Percentiles rank a stretch among this genome's conserved stretches.
Evolutionary conservation across 2,888 invertebrate genomes (phyloP).

Genomic region (Hofmannophila pseudospretella): DNA sequence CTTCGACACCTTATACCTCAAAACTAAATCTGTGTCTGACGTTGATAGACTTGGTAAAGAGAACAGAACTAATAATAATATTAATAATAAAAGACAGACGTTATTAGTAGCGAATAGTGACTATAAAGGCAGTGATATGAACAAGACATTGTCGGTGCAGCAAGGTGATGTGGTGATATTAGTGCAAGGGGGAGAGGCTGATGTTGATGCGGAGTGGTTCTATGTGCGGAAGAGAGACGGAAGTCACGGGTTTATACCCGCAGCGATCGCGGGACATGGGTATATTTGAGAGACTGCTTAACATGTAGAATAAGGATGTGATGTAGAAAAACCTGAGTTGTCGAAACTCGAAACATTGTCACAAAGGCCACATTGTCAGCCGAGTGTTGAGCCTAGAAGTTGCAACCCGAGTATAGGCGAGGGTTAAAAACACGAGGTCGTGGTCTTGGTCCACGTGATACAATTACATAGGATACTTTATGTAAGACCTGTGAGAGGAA

Average conservation of each 20-base stretch:
- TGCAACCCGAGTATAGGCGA: too few relatives aligned
- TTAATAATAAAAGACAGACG: conserved; percentile 78
- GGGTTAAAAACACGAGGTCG: too few relatives aligned
- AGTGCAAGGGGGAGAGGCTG: conserved; percentile 68
- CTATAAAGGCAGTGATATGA: conserved; percentile 76
- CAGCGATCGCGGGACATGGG: conserved; percentile 86
- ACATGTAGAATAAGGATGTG: background rate
- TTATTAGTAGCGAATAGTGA: conserved; percentile 84
- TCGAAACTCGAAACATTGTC: too few relatives aligned
- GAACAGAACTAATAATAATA: conserved; percentile 22
- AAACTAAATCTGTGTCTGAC: conserved; percentile 63
- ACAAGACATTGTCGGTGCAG: conserved; percentile 79
- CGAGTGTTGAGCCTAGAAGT: too few relatives aligned
- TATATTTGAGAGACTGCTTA: conserved; percentile 81
- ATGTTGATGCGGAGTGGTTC: conserved; percentile 85
- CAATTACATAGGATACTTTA: too few relatives aligned
- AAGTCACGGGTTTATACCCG: conserved; percentile 86
- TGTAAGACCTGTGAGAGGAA: too few relatives aligned
- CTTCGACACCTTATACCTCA: conserved; percentile 84
- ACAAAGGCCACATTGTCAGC: too few relatives aligned
- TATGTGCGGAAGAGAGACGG: conserved; percentile 85
- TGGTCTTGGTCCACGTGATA: too few relatives aligned
- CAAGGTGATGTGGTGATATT: conserved; percentile 88
- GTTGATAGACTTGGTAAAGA: conserved; percentile 44
- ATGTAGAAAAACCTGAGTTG: too few relatives aligned